Conservation (phyloP, 2,888 invertebrate species). For the Cosmorhoe ocellata region DNA sequence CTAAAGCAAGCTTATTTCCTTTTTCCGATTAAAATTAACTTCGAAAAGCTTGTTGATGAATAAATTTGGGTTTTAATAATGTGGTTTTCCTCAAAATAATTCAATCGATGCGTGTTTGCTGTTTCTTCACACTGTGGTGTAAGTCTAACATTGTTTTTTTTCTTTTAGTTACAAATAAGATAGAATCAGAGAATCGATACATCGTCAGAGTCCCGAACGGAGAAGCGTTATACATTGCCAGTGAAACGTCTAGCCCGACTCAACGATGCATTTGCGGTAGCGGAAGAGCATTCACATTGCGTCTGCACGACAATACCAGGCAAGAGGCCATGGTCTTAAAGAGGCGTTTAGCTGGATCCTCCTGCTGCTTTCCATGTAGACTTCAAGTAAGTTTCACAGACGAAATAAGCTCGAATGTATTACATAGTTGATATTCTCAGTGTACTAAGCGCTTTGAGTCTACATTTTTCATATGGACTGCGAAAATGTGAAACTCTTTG, state of each 20-base stretch:
- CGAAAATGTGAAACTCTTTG: too few relatives aligned
- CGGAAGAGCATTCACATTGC: slow-evolving; percentile 88
- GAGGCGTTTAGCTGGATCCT: slow-evolving; percentile 86
- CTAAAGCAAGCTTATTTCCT: too few relatives aligned
- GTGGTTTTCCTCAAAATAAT: too few relatives aligned
- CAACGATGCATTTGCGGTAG: slow-evolving; percentile 88
- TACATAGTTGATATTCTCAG: too few relatives aligned
- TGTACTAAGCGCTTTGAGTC: too few relatives aligned
- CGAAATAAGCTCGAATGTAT: too few relatives aligned
- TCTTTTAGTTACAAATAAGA: slow-evolving; percentile 80
- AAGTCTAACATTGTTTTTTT: not conserved
- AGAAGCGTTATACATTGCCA: slow-evolving; percentile 89
- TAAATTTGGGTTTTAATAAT: too few relatives aligned
- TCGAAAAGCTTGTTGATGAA: too few relatives aligned
- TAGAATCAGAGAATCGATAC: slow-evolving; percentile 88
- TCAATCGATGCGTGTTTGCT: too few relatives aligned
- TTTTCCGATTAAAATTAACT: too few relatives aligned
- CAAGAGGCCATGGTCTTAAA: slow-evolving; percentile 90
- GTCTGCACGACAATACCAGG: slow-evolving; percentile 90
- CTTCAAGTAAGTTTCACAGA: slow-evolving; percentile 79
- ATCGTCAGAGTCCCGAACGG: slow-evolving; percentile 87
- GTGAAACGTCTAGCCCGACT: slow-evolving; percentile 84
- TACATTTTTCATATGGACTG: too few relatives aligned
- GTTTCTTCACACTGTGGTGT: too few relatives aligned
- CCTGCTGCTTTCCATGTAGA: slow-evolving; percentile 87